Evolutionary conservation across 2,888 invertebrate species (phyloP).

Genomic region (Parnassius glacialis): DNA sequence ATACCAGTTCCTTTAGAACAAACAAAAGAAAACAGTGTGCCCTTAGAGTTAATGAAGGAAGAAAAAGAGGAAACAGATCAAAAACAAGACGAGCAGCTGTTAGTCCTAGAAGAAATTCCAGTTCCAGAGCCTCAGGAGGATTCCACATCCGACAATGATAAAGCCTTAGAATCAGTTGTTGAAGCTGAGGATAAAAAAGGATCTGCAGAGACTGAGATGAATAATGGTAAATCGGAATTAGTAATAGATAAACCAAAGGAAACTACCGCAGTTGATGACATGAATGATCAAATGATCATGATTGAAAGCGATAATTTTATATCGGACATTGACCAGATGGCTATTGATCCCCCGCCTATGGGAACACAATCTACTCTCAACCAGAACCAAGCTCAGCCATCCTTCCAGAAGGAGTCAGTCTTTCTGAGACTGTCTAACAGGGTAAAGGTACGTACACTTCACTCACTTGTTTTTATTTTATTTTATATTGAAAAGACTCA

Average conservation of each 20-base stretch:
- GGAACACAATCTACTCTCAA: constrained; percentile 49
- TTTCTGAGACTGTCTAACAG: constrained; percentile 97
- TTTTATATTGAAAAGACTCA: too few species aligned
- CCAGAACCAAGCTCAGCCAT: constrained; percentile 59
- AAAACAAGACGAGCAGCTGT: constrained; percentile 48
- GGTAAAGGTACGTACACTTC: constrained; percentile 86
- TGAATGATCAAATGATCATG: constrained; percentile 55
- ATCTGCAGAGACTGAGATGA: constrained; percentile 46
- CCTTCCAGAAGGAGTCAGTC: constrained; percentile 93
- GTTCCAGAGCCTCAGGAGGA: constrained; percentile 45
- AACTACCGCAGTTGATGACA: constrained; percentile 48
- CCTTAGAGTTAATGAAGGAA: constrained; percentile 55
- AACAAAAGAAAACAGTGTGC: constrained; percentile 44
- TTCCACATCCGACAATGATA: constrained; percentile 44
- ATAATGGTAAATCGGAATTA: constrained; percentile 53
- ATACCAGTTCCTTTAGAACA: constrained; percentile 46
- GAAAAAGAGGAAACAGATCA: constrained; percentile 48
- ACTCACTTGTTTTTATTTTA: neutral
- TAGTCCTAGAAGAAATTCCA: constrained; percentile 47
- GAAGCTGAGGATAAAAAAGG: constrained; percentile 53
- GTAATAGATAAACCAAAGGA: constrained; percentile 60
- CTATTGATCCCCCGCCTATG: constrained; percentile 66
- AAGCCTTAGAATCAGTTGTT: constrained; percentile 41
- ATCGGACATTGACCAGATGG: constrained; percentile 78
- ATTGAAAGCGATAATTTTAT: constrained; percentile 77